A percentile compares a stretch with the other conserved stretches of the same genome.
Evolutionary conservation across 2,797 vertebrate species (phyloP).

Genomic region (Chelon auratus): DNA sequence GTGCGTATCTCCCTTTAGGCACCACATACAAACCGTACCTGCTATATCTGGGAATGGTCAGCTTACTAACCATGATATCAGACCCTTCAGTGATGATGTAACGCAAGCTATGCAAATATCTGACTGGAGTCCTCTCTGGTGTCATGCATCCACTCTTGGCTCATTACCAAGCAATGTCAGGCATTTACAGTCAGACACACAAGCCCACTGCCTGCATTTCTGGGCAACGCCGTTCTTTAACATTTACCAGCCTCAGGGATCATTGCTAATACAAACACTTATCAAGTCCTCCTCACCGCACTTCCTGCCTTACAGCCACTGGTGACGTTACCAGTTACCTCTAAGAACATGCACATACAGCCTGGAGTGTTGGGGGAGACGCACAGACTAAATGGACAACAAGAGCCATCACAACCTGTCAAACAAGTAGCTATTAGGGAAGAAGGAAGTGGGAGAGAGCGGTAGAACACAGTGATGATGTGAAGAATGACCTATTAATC

Average conservation of each 20-base stretch:
- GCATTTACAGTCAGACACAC: constrained; percentile 66
- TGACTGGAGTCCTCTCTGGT: constrained; percentile 28
- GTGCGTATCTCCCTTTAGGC: constrained; percentile 9
- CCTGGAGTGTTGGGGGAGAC: constrained; percentile 18
- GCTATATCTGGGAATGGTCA: constrained; percentile 49
- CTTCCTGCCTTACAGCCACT: constrained; percentile 74
- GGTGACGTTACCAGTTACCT: constrained; percentile 68
- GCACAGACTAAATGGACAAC: constrained; percentile 56
- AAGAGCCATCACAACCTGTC: constrained; percentile 65
- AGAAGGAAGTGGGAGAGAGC: constrained; percentile 57
- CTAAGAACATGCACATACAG: constrained; percentile 44
- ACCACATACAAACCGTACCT: constrained; percentile 40
- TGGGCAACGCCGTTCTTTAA: constrained; percentile 61
- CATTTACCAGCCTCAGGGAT: constrained; percentile 72
- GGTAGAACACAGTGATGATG: constrained; percentile 60
- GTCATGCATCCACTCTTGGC: constrained; percentile 51
- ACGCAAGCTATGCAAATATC: constrained; percentile 52
- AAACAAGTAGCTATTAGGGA: constrained; percentile 56
- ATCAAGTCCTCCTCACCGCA: constrained; percentile 70
- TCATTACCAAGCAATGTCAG: constrained; percentile 54
- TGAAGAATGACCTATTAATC: constrained; percentile 85
- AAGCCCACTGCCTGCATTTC: constrained; percentile 58
- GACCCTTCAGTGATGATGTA: constrained; percentile 50
- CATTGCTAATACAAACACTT: constrained; percentile 71
- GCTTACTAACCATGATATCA: constrained; percentile 41